These are phyloP conservation scores for Campylomormyrus tamandua DNA, from an alignment of 2,113 vertebrate species.

Conservation along the genomic window DNA sequence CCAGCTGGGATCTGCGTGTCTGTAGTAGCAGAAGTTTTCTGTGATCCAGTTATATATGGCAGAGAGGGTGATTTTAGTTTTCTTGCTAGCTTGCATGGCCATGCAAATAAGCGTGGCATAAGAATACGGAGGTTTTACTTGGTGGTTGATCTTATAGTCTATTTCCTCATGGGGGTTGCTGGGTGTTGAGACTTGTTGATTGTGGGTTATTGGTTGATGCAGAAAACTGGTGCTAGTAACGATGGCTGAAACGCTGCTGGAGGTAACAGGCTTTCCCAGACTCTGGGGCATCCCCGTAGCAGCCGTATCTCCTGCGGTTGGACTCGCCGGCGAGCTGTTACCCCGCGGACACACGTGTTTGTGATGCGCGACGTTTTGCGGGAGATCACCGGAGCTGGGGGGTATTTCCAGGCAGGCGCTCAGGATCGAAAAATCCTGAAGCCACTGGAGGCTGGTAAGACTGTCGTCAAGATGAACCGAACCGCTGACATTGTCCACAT, in stretches of 20 bases:
- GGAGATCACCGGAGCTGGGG: conserved; percentile 41
- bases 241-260: conserved; percentile 48
- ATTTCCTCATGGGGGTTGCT: conserved; percentile 52
- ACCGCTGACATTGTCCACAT: conserved; percentile 45
- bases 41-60: conserved; percentile 80
- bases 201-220: conserved; percentile 28
- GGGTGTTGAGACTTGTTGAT: conserved; percentile 40
- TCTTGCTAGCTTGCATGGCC: conserved; percentile 76
- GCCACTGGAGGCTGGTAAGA: conserved; percentile 77
- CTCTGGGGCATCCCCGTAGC: conserved; percentile 58
- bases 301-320: conserved; percentile 68
- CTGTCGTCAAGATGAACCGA: conserved; percentile 65
- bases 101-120: conserved; percentile 78
- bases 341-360: conserved; percentile 48
- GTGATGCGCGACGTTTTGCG: conserved; percentile 48
- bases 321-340: conserved; percentile 67
- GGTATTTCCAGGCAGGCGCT: conserved; percentile 60
- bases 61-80: conserved; percentile 71
- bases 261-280: conserved; percentile 58
- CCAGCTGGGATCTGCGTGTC: conserved; percentile 78
- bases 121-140: conserved; percentile 73
- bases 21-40: conserved; percentile 78
- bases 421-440: conserved; percentile 76
- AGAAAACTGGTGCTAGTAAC: conserved; percentile 36
- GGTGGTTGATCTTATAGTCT: conserved; percentile 68